Evolutionary conservation across 2,797 vertebrate genomes (phyloP).

Genomic region (Crocidura indochinensis): DNA sequence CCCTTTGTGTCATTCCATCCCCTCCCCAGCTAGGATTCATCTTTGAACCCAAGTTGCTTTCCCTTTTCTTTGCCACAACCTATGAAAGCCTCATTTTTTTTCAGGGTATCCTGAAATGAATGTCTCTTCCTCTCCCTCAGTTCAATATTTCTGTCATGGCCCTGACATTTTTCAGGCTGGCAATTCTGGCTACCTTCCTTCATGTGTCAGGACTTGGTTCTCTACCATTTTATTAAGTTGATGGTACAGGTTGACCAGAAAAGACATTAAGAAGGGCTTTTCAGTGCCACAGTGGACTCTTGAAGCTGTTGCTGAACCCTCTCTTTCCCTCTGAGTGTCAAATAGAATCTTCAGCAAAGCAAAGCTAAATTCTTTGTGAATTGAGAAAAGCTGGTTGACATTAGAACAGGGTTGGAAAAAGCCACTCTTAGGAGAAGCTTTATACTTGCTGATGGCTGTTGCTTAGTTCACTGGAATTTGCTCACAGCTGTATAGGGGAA

Average conservation of each 20-base stretch:
- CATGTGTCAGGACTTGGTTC: neutral
- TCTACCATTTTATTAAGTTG: neutral
- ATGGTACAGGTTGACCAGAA: neutral
- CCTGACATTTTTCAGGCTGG: neutral
- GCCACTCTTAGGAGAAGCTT: neutral
- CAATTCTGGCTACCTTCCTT: neutral
- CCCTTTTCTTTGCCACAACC: neutral
- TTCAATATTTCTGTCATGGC: neutral
- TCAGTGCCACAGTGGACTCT: neutral
- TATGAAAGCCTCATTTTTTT: neutral
- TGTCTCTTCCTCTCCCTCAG: neutral
- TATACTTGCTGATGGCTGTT: neutral
- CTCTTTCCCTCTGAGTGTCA: slow-evolving; percentile 1
- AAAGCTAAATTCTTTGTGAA: slow-evolving; percentile 19
- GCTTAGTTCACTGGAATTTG: slow-evolving; percentile 59
- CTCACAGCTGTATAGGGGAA: slow-evolving; percentile 22
- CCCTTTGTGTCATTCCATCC: neutral
- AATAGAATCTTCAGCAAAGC: neutral
- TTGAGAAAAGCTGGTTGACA: neutral
- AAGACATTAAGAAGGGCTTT: neutral
- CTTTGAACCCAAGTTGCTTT: neutral
- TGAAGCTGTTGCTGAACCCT: neutral
- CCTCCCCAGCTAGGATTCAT: neutral
- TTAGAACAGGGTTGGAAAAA: neutral
- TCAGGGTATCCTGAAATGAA: neutral